phyloP scores from a whole-genome alignment of 2,797 vertebrate species.

The Molossus molossus region DNA sequence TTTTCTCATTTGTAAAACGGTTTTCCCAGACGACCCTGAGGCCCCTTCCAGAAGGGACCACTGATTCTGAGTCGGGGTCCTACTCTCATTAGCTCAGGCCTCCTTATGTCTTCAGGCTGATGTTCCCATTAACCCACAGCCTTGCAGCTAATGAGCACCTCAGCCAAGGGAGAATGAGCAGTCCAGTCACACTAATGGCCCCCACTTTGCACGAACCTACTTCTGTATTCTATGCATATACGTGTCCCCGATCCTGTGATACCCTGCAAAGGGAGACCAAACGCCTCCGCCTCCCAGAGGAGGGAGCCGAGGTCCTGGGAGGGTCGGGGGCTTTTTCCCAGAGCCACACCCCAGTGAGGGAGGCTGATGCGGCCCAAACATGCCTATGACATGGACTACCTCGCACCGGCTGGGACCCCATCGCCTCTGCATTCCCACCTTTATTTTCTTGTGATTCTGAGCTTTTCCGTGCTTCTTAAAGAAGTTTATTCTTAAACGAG shows the following conservation, averaged over 20 bases:
- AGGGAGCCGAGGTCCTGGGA: not conserved
- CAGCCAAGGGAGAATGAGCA: not conserved
- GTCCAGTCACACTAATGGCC: not conserved
- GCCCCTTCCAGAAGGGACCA: not conserved
- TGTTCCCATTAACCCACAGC: not conserved
- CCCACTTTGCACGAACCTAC: not conserved
- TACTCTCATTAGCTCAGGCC: not conserved
- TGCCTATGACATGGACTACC: not conserved
- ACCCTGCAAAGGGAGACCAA: not conserved
- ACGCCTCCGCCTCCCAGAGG: not conserved
- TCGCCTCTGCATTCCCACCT: not conserved
- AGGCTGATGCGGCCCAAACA: not conserved
- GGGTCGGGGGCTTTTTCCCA: not conserved
- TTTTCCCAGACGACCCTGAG: not conserved
- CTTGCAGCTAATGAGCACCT: not conserved
- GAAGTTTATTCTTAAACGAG: constrained; percentile 38
- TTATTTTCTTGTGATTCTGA: not conserved
- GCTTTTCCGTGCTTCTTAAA: not conserved
- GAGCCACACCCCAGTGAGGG: not conserved
- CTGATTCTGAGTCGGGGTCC: not conserved
- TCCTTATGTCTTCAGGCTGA: not conserved
- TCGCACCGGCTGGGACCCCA: not conserved
- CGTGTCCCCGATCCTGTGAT: not conserved
- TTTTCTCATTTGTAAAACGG: constrained; percentile 1
- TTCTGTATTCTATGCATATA: not conserved